phyloP scores from a whole-genome alignment of 1,140 invertebrate genomes.

The Ceratina calcarata region DNA sequence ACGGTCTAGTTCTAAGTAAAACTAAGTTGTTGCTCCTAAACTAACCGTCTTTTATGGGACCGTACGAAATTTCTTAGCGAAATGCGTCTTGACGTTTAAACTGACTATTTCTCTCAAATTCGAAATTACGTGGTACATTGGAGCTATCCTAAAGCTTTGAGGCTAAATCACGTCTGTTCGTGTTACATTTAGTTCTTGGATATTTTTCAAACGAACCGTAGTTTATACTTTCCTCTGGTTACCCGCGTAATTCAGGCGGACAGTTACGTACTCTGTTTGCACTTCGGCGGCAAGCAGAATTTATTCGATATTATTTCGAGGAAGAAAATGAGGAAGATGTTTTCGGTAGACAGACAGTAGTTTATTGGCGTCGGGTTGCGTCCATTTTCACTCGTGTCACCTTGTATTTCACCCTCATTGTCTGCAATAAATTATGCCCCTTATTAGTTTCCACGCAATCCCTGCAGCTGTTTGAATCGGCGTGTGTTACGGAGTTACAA shows the following conservation, averaged over 20 bases:
- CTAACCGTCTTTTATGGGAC: too few relatives aligned
- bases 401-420: not conserved
- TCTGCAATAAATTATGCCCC: conserved; percentile 2
- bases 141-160: not conserved
- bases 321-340: not conserved
- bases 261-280: not conserved
- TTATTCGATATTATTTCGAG: conserved; percentile 26
- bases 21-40: too few relatives aligned
- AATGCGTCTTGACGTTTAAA: conserved; percentile 31
- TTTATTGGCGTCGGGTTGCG: conserved; percentile 4
- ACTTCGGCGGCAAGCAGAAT: not conserved
- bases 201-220: conserved; percentile 27
- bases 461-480: not conserved
- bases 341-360: not conserved
- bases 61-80: conserved; percentile 13
- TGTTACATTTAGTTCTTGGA: conserved; percentile 33
- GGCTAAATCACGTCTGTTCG: conserved; percentile 1
- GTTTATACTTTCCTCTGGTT: conserved; percentile 37
- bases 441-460: not conserved
- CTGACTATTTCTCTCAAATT: conserved; percentile 21
- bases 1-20: conserved; percentile 14
- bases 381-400: not conserved
- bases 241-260: not conserved
- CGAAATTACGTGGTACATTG: conserved; percentile 30
- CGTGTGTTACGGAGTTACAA: not conserved